Evolutionary conservation across 2,888 invertebrate species (phyloP).

Genomic region (Laspeyria flexula): DNA sequence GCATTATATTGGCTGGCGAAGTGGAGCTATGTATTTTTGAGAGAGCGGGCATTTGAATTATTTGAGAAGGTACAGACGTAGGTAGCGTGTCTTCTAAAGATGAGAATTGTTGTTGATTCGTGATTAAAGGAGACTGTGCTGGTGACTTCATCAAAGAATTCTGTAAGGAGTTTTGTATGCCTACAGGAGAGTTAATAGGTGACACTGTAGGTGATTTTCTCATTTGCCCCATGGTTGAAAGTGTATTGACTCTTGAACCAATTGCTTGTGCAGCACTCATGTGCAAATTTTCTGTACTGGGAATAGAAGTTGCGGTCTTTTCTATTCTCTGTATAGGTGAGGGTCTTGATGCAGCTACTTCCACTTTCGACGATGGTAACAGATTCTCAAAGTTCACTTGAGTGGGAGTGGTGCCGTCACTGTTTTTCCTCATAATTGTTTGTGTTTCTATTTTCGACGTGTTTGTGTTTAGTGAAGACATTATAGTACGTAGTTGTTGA

Average conservation of each 20-base stretch:
- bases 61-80: slow-evolving; percentile 69
- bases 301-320: slow-evolving; percentile 59
- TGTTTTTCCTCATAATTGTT: slow-evolving; percentile 79
- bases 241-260: slow-evolving; percentile 73
- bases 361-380: slow-evolving; percentile 81
- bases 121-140: slow-evolving; percentile 71
- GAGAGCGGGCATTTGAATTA: slow-evolving; percentile 82
- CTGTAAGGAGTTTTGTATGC: slow-evolving; percentile 66
- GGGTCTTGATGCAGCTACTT: slow-evolving; percentile 71
- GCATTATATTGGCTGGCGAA: slow-evolving; percentile 66
- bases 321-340: slow-evolving; percentile 73
- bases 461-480: slow-evolving; percentile 87
- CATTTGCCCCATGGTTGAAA: slow-evolving; percentile 71
- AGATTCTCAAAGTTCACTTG: slow-evolving; percentile 84
- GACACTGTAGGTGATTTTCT: slow-evolving; percentile 80
- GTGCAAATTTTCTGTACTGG: slow-evolving; percentile 62
- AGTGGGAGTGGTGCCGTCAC: slow-evolving; percentile 72
- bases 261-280: slow-evolving; percentile 74
- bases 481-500: slow-evolving; percentile 88
- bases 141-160: slow-evolving; percentile 76
- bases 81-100: slow-evolving; percentile 62
- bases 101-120: slow-evolving; percentile 63
- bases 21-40: slow-evolving; percentile 76
- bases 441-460: slow-evolving; percentile 82
- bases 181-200: slow-evolving; percentile 75